phyloP scores from a whole-genome alignment of 2,888 invertebrate genomes.

The Melipona beecheii region DNA sequence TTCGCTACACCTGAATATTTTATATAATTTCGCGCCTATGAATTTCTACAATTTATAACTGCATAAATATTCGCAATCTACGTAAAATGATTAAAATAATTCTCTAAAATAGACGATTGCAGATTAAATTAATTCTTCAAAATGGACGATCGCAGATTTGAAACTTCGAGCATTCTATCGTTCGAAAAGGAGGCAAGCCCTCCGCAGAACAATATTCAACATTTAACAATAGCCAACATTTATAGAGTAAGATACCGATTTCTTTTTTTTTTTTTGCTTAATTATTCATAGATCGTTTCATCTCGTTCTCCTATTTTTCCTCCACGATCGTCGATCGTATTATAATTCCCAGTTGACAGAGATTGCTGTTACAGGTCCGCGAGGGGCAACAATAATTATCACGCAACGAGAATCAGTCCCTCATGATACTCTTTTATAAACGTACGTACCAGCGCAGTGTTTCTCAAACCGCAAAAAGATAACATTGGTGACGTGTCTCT shows the following conservation, averaged over 20 bases:
- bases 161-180: conserved; percentile 37
- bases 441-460: conserved; percentile 70
- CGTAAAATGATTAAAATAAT: not conserved
- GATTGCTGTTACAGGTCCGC: conserved; percentile 46
- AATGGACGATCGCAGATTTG: conserved; percentile 39
- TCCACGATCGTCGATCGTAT: conserved; percentile 52
- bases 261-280: not conserved
- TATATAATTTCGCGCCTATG: not conserved
- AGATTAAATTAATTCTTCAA: not conserved
- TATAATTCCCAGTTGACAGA: conserved; percentile 25
- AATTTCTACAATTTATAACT: not conserved
- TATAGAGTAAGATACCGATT: conserved; percentile 83
- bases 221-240: conserved; percentile 84
- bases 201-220: conserved; percentile 82
- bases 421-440: conserved; percentile 25
- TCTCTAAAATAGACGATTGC: conserved; percentile 10
- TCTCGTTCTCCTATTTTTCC: conserved; percentile 36
- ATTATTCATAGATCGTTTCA: conserved; percentile 77
- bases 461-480: conserved; percentile 71
- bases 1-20: not conserved
- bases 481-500: conserved; percentile 42
- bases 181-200: conserved; percentile 59
- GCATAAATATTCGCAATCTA: not conserved
- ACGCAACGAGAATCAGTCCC: conserved; percentile 50
- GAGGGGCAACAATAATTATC: conserved; percentile 64